phyloP scores from a whole-genome alignment of 2,888 invertebrate species.

The Antitype chi region DNA sequence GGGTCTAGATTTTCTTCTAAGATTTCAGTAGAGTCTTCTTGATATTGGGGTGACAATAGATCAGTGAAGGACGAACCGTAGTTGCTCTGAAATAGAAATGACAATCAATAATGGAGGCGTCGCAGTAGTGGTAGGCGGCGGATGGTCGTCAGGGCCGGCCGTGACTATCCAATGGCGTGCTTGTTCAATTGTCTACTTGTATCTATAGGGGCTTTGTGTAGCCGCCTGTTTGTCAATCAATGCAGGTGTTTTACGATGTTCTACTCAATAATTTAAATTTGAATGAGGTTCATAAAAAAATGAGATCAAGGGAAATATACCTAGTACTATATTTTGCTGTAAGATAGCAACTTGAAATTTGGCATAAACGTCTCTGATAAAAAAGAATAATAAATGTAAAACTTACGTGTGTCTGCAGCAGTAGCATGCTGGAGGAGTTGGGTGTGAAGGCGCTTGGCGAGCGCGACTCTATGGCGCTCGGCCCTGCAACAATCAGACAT shows the following conservation, averaged over 20 bases:
- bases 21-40: conserved; percentile 93
- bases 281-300: conserved; percentile 14
- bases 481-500: conserved; percentile 87
- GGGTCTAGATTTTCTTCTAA: conserved; percentile 94
- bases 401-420: conserved; percentile 97
- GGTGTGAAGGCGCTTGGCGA: conserved; percentile 90
- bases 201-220: conserved; percentile 59
- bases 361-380: background rate
- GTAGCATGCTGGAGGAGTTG: conserved; percentile 96
- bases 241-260: conserved; percentile 74
- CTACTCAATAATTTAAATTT: conserved; percentile 66
- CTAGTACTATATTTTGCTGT: background rate
- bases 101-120: conserved; percentile 86
- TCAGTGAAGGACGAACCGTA: conserved; percentile 95
- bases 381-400: conserved; percentile 18
- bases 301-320: background rate
- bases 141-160: conserved; percentile 81
- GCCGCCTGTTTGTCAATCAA: conserved; percentile 66
- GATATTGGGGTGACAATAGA: conserved; percentile 93
- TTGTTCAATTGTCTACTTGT: conserved; percentile 69
- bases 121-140: conserved; percentile 82
- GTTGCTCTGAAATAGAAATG: conserved; percentile 92
- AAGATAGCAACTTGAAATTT: background rate
- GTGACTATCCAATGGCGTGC: conserved; percentile 82
- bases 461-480: conserved; percentile 90